phyloP scores from a whole-genome alignment of 37 sponge, comb jelly and placozoan species.

The Geodia barretti region DNA sequence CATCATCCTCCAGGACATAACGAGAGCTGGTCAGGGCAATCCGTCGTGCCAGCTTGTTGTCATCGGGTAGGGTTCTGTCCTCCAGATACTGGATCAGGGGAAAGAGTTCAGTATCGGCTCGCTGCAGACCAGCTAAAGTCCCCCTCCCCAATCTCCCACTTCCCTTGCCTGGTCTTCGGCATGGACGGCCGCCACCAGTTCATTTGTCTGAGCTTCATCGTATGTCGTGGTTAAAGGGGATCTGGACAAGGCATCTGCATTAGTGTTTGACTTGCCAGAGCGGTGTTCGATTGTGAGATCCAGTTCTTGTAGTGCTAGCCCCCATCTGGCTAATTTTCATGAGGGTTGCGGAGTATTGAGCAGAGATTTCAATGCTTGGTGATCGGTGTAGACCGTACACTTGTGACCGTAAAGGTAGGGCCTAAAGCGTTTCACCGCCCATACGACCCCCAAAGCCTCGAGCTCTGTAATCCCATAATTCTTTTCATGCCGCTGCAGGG shows the following conservation, averaged over 20 bases:
- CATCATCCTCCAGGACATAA: not conserved
- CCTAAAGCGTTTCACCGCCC: constrained; percentile 51
- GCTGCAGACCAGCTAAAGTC: too few species aligned
- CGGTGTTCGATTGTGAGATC: constrained; percentile 25
- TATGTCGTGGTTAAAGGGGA: too few species aligned
- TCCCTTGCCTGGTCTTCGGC: too few species aligned
- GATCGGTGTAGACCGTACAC: constrained; percentile 43
- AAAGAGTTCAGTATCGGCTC: too few species aligned
- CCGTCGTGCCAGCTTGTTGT: constrained; percentile 15
- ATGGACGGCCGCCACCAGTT: too few species aligned
- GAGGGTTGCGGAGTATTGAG: constrained; percentile 39
- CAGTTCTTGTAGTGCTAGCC: constrained; percentile 17
- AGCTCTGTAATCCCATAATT: constrained; percentile 41
- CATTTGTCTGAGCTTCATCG: too few species aligned
- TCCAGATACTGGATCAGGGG: too few species aligned
- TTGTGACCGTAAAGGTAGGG: constrained; percentile 30
- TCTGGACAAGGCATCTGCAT: constrained; percentile 37
- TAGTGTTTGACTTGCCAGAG: constrained; percentile 16
- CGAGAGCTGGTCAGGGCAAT: not conserved
- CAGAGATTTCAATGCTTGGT: constrained; percentile 30
- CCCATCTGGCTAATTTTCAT: constrained; percentile 44
- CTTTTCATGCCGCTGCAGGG: constrained; percentile 31
- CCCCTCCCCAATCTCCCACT: too few species aligned
- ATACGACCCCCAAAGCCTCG: constrained; percentile 52
- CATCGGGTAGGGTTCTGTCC: not conserved